Conservation (phyloP, 2,113 vertebrate species). For the Brachirus orientalis region DNA sequence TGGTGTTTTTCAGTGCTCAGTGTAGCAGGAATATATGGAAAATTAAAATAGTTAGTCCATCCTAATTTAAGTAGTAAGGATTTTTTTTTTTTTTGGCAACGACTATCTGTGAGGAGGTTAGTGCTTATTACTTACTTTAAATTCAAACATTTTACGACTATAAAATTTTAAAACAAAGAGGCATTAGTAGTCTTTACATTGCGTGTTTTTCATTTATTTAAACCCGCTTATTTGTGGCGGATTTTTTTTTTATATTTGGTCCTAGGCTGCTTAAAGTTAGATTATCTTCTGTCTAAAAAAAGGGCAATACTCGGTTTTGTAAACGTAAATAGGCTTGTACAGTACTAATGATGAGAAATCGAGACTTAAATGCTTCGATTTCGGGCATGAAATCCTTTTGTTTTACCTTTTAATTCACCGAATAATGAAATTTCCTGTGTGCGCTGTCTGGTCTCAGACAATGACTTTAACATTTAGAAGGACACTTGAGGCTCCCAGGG, state of each 20-base stretch:
- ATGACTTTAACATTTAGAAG: conserved; percentile 72
- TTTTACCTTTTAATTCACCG: conserved; percentile 18
- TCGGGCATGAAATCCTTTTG: conserved; percentile 4
- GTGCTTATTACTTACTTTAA: too few species aligned
- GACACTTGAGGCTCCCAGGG: conserved; percentile 52
- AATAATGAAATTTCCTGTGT: conserved; percentile 16
- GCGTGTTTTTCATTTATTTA: neutral
- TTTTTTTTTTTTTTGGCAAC: too few species aligned
- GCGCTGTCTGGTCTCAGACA: conserved; percentile 65
- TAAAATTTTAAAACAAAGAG: too few species aligned
- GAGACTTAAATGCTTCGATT: neutral
- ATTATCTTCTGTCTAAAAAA: neutral
- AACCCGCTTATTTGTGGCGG: neutral
- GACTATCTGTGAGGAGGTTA: too few species aligned
- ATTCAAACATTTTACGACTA: too few species aligned
- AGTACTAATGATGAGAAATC: too few species aligned
- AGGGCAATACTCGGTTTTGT: neutral
- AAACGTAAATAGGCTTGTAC: neutral
- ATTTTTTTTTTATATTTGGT: neutral
- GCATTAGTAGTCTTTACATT: too few species aligned
- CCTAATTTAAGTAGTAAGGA: too few species aligned
- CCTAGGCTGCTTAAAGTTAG: neutral
- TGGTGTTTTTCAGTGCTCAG: too few species aligned
- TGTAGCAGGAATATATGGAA: too few species aligned
- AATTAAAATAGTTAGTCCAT: too few species aligned